Evolutionary conservation across 2,797 vertebrate genomes (phyloP), one percentile per base, ranked within the genome.

Genomic region (Gastrophryne carolinensis): DNA sequence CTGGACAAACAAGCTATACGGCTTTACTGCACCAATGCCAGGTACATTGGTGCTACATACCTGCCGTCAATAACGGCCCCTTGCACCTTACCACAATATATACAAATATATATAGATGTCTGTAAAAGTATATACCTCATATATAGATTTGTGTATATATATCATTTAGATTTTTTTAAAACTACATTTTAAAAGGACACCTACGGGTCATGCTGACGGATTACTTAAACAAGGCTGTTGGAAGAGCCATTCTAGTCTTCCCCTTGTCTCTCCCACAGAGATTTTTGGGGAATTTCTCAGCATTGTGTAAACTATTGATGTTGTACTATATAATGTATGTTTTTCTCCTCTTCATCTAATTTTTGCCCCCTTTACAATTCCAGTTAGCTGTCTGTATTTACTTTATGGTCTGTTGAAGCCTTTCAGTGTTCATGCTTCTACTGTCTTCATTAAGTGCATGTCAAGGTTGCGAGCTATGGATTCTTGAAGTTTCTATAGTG

Each of bases 381-480:
- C 60, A 19, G 23, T 21, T 30, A 58, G 39, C 67, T n/a, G 75
- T 72, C 67, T 77, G 56, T 63, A 77, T 77, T 77, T 65, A 62
- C 75, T 65, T 57, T 64, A 5, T 37, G 27, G 57, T 57, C 58
- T 63, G 67, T 30, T 15, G 19, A 49, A 39, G 58, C 50, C 60
- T 57, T 60, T 66, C 49, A 24, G 17, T 53, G 65, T 72, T 78
- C 66, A 72, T 78, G 61, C 50, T 32, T 47, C 57, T 32, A 61
- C 58, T 11, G 3, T 64, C 35, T 72, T 78, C 39, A 72, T 72
- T 72, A 72, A 72, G 58, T 53, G 61, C 68, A 72, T 77, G 68
- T 72, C 75, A 78, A 72, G 75, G 75, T 66, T 78, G 53, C 8
- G 8, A 8, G 58, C 50, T 77, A 57, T 71, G 67, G 65, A 77